These are phyloP conservation scores for Tetramorium parvispinum DNA, from an alignment of 1,140 invertebrate genomes.

Conservation along the genomic window DNA sequence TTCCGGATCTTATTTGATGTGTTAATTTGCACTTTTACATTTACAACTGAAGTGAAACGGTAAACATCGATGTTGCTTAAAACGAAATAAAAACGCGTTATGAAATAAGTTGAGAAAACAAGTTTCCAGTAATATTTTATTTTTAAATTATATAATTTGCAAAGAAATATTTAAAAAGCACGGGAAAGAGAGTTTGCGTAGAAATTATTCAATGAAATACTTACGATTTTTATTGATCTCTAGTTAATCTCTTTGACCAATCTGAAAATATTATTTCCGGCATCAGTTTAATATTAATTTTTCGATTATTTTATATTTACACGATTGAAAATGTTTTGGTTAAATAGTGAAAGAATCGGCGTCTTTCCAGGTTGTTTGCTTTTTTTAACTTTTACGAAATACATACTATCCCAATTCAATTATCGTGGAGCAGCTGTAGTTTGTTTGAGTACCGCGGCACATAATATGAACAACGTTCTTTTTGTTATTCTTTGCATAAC, in stretches of 20 bases:
- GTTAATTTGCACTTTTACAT: conserved; percentile 11
- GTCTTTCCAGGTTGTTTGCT: background rate
- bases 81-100: background rate
- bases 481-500: conserved; percentile 22
- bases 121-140: background rate
- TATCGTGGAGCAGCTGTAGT: background rate
- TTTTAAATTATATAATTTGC: background rate
- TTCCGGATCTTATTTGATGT: background rate
- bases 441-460: conserved; percentile 5
- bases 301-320: background rate
- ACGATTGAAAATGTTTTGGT: background rate
- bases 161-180: background rate
- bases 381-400: background rate
- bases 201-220: background rate
- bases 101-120: background rate
- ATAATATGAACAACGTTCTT: conserved; percentile 9
- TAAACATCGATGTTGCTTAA: background rate
- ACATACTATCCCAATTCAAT: background rate
- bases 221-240: background rate
- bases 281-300: background rate
- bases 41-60: conserved; percentile 5
- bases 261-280: background rate
- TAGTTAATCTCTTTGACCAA: background rate
- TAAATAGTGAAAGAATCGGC: background rate
- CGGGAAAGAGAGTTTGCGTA: background rate